Percentiles rank a stretch among this genome's conserved stretches.
phyloP scores from a whole-genome alignment of 1,140 invertebrate species.

The Bombus affinis region DNA sequence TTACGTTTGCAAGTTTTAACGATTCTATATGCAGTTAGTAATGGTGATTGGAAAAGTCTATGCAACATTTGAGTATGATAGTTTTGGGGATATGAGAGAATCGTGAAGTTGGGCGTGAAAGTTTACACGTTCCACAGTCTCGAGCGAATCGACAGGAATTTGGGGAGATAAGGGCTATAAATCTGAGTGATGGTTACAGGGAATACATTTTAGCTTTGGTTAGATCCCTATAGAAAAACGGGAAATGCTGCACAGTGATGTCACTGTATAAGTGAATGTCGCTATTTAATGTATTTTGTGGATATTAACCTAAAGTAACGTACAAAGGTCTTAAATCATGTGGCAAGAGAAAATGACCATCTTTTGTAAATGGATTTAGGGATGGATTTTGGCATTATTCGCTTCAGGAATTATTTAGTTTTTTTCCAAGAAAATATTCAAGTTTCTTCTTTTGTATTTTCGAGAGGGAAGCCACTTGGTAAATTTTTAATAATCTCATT shows the following conservation, averaged over 20 bases:
- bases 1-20: neutral
- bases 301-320: neutral
- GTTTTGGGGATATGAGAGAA: neutral
- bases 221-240: neutral
- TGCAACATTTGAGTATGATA: neutral
- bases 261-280: neutral
- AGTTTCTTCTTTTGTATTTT: neutral
- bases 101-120: neutral
- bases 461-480: neutral
- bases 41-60: neutral
- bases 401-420: neutral
- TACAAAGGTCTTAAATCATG: neutral
- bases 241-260: neutral
- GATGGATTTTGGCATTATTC: neutral
- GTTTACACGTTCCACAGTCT: neutral
- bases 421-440: neutral
- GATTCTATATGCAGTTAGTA: neutral
- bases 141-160: neutral
- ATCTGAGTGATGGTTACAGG: neutral
- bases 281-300: neutral
- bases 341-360: neutral
- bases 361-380: neutral
- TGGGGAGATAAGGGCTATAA: conserved; percentile 1
- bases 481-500: neutral
- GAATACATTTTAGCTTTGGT: neutral